Conservation (phyloP, 2,888 invertebrate species). For the Drosophila nigritarsus region DNA sequence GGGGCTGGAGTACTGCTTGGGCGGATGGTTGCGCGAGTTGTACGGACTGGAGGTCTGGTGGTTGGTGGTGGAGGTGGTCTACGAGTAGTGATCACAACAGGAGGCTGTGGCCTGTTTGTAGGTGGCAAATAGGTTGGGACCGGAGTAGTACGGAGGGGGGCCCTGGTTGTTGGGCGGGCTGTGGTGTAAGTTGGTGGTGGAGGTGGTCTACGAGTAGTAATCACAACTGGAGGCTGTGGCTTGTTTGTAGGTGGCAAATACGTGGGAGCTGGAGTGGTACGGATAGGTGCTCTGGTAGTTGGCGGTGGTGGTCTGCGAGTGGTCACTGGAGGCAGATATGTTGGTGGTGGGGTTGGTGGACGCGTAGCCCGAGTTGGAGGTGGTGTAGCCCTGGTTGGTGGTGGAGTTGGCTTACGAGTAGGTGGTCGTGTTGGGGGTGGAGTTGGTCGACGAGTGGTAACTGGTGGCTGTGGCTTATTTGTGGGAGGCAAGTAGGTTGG, state of each 20-base stretch:
- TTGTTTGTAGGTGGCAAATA: constrained; percentile 61
- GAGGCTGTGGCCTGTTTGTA: background rate
- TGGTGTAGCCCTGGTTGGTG: constrained; percentile 15
- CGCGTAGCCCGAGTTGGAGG: constrained; percentile 45
- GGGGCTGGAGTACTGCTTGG: constrained; percentile 45
- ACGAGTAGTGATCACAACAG: constrained; percentile 37
- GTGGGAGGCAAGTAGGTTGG: constrained; percentile 62
- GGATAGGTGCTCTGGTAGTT: constrained; percentile 13
- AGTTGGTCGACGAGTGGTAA: constrained; percentile 45
- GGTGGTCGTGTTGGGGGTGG: constrained; percentile 35
- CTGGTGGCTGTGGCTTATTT: constrained; percentile 52
- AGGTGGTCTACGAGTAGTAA: constrained; percentile 52
- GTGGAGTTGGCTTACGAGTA: background rate
- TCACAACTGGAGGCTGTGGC: constrained; percentile 49
- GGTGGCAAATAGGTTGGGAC: constrained; percentile 59
- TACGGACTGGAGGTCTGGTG: constrained; percentile 20
- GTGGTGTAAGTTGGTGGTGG: constrained; percentile 2
- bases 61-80: constrained; percentile 55
- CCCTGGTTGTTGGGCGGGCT: constrained; percentile 2
- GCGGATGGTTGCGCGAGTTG: constrained; percentile 27
- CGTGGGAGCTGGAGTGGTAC: constrained; percentile 47
- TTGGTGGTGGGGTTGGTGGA: constrained; percentile 65
- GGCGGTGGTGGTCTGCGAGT: constrained; percentile 50
- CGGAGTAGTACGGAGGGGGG: background rate
- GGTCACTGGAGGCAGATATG: constrained; percentile 52